phyloP scores from a whole-genome alignment of 2,113 vertebrate genomes.

The Atrichornis clamosus region DNA sequence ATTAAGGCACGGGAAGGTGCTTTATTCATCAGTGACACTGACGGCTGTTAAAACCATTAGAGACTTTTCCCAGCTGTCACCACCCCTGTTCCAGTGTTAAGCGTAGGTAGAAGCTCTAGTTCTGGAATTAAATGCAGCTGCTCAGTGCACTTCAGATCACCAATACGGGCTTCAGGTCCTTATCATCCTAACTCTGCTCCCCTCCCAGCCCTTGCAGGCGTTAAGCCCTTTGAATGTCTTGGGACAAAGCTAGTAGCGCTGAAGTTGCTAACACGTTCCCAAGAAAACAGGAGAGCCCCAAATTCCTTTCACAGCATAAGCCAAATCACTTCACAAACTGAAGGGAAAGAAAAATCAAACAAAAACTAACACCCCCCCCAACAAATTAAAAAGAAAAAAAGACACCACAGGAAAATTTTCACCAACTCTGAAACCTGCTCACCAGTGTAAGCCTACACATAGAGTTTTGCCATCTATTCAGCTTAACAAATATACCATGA shows the following conservation, averaged over 20 bases:
- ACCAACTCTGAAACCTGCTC: neutral
- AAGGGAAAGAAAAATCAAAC: neutral
- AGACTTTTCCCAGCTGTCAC: conserved; percentile 8
- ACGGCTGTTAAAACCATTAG: neutral
- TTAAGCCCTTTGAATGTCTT: neutral
- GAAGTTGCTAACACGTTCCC: neutral
- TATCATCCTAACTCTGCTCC: neutral
- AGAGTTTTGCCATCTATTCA: neutral
- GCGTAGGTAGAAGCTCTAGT: neutral
- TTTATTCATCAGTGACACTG: neutral
- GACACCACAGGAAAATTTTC: neutral
- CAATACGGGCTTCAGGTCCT: fast-evolving
- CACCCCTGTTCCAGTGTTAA: neutral
- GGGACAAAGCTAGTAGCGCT: neutral
- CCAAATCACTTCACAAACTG: neutral
- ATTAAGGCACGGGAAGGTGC: neutral
- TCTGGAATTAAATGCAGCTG: neutral
- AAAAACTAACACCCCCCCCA: neutral
- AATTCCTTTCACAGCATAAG: neutral
- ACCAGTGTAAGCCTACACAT: fast-evolving
- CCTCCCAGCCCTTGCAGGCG: neutral
- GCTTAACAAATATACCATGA: neutral
- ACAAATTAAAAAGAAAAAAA: neutral
- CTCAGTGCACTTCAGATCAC: neutral
- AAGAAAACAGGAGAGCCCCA: neutral